phyloP scores from a whole-genome alignment of 1,140 invertebrate species.

The Drosophila truncata region DNA sequence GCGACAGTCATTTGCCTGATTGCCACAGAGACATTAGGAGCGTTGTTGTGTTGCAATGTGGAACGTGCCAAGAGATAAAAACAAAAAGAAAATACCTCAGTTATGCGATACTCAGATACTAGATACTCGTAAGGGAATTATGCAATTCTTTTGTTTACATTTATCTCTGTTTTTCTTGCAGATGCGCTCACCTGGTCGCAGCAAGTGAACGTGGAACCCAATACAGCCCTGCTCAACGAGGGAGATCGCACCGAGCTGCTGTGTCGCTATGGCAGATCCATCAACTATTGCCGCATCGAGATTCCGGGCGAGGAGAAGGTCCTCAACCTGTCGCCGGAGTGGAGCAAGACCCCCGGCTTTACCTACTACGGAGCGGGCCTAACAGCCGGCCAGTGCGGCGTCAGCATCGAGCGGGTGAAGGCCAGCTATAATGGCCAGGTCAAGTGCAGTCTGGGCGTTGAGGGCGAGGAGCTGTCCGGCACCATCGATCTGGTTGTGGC shows the following conservation, averaged over 20 bases:
- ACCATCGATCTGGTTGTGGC: constrained; percentile 89
- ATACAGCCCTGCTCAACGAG: constrained; percentile 76
- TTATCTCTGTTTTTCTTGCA: constrained; percentile 35
- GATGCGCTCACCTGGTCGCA: constrained; percentile 76
- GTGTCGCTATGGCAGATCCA: constrained; percentile 81
- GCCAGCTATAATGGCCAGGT: constrained; percentile 89
- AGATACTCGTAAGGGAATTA: constrained; percentile 50
- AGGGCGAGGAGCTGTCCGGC: constrained; percentile 86
- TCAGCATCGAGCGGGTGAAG: constrained; percentile 87
- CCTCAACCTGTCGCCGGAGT: constrained; percentile 68
- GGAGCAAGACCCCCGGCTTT: constrained; percentile 82
- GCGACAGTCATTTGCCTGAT: constrained; percentile 54
- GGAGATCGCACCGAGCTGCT: constrained; percentile 86
- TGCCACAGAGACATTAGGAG: constrained; percentile 43
- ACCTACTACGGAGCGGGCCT: constrained; percentile 87
- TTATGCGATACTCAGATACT: constrained; percentile 43
- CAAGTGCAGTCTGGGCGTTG: constrained; percentile 87
- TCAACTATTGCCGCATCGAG: constrained; percentile 86
- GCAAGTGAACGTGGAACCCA: constrained; percentile 79
- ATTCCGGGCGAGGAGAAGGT: constrained; percentile 86
- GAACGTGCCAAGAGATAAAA: constrained; percentile 34
- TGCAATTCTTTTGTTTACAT: constrained; percentile 31
- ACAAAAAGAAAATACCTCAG: constrained; percentile 14
- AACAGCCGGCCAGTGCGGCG: constrained; percentile 89
- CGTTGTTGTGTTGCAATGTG: constrained; percentile 10